These are phyloP conservation scores for Nanorana parkeri DNA, from an alignment of 2,113 vertebrate species.

Conservation along the genomic window DNA sequence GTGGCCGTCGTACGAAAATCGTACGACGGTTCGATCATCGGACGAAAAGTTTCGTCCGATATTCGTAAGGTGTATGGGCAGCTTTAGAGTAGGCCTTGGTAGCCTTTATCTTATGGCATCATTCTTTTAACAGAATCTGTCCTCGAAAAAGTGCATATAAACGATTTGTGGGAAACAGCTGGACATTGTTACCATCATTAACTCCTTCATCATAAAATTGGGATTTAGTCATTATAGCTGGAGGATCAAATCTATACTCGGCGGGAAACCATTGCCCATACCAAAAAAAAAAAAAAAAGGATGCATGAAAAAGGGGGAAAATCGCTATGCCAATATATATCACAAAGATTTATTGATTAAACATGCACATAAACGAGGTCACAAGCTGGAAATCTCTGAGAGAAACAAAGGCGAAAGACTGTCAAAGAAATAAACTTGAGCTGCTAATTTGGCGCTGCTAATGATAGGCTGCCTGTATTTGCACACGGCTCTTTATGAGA, in stretches of 20 bases:
- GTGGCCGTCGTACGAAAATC: too few relatives aligned
- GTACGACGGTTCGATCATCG: too few relatives aligned
- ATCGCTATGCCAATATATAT: background rate
- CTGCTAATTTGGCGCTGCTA: background rate
- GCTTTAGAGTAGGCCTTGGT: background rate
- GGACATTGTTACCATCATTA: constrained; percentile 2
- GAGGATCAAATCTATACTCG: background rate
- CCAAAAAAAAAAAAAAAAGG: background rate
- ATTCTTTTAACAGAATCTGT: background rate
- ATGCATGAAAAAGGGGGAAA: background rate
- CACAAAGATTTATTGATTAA: background rate
- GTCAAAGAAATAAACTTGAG: background rate
- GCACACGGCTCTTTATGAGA: background rate
- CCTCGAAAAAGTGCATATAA: background rate
- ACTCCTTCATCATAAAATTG: background rate
- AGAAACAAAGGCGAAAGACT: background rate
- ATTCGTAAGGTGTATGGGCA: too few relatives aligned
- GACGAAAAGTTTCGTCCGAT: too few relatives aligned
- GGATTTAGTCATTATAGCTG: background rate
- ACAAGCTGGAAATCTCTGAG: too few relatives aligned
- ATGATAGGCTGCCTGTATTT: background rate
- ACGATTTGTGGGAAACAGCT: background rate
- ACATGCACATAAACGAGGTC: background rate
- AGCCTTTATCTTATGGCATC: background rate
- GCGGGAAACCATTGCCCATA: background rate